A percentile compares a stretch with the other conserved stretches of the same genome.
These are phyloP conservation scores for Papilio aristodemus DNA, from an alignment of 1,140 invertebrate genomes.

Conservation along the genomic window DNA sequence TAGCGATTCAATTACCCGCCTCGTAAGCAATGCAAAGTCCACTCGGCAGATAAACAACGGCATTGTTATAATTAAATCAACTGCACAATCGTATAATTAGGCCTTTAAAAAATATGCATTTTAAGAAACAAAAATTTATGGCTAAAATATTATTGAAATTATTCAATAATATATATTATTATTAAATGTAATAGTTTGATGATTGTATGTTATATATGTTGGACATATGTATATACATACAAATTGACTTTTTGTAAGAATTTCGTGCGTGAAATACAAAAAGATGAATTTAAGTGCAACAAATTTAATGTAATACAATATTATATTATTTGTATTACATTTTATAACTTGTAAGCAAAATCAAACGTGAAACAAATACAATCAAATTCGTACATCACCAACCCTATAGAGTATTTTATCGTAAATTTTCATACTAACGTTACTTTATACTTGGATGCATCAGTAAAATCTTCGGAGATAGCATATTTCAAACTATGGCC, in stretches of 20 bases:
- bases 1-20: conserved; percentile 24
- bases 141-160: too few species aligned
- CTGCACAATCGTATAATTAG: conserved; percentile 4
- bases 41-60: background rate
- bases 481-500: background rate
- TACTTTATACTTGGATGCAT: background rate
- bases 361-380: background rate
- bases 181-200: background rate
- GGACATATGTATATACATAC: too few species aligned
- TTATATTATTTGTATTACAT: too few species aligned
- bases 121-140: conserved; percentile 17
- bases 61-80: conserved; percentile 31
- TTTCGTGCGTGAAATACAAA: too few species aligned
- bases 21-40: conserved; percentile 23
- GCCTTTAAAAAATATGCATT: background rate
- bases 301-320: too few species aligned
- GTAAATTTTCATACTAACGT: conserved; percentile 6
- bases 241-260: too few species aligned
- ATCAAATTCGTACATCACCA: background rate
- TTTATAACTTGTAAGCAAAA: background rate
- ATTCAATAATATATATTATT: conserved; percentile 1
- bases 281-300: too few species aligned
- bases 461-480: conserved; percentile 6
- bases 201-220: background rate
- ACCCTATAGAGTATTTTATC: background rate